Base-by-base conservation (phyloP, 2,797 vertebrate genomes). In the Pipistrellus nathusii region DNA sequence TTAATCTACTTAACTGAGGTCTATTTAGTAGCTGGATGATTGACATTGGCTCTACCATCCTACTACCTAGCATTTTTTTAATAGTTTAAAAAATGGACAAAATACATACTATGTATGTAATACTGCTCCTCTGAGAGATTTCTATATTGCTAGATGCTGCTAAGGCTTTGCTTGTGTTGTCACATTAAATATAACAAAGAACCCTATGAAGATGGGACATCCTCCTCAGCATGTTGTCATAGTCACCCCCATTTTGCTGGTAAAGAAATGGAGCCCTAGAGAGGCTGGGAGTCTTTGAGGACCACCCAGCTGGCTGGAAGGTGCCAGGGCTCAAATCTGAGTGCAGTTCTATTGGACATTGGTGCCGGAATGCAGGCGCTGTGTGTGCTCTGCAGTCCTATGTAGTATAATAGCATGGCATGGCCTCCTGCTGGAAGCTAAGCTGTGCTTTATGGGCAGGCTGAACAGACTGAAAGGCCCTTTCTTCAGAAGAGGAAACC, bases 401-500 rank as follows among this genome's bases (percentile, higher is more conserved):
- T 11, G 8, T 20, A 14, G 14, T 0, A 8, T 1, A 20, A 27
- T 0, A 2, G 32, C 12, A 0, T 2, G 25, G 5, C 25, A 32
- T 1, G 25, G 64, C 6, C n/a, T 81, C 57, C 38, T 30, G 12
- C 48, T 10, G 10, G 51, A 27, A 85, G 30, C 51, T 13, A 71
- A 41, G 10, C 15, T 23, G 15, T 8, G 44, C 66, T 82, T 89
- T 62, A 25, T 44, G 82, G 53, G 41, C 27, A 44, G n/a, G 15
- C 51, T 15, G 14, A 51, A 13, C 13, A 1, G 7, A 44, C 51
- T 83, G 81, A 94, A 95, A 85, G 91, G 15, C 25, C 84, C 94
- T 93, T 94, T 95, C 92, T 94, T 90, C 14, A 12, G 51, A 44
- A 72, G 59, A 76, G 30, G 85, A 95, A 87, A 53, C 59, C 82